phyloP scores from a whole-genome alignment of 92 coral and sea anemone genomes.

The Meandrina meandrites region DNA sequence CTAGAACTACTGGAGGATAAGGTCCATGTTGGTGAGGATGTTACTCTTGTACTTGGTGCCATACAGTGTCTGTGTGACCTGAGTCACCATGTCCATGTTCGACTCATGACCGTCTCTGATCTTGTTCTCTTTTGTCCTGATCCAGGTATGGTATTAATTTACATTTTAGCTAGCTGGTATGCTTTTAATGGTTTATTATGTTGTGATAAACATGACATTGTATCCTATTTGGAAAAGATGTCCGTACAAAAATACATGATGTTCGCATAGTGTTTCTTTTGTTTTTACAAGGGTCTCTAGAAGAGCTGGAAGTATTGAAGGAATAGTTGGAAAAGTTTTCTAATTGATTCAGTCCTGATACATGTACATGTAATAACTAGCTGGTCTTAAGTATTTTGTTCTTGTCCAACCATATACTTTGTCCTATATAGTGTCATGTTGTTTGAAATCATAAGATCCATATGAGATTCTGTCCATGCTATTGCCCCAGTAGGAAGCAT shows the following conservation, averaged over 20 bases:
- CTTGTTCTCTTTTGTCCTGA: constrained; percentile 83
- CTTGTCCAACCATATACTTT: not conserved
- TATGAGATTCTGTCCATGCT: not conserved
- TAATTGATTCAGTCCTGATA: not conserved
- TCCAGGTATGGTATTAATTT: constrained; percentile 60
- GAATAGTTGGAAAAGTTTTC: not conserved
- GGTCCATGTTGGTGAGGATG: constrained; percentile 35
- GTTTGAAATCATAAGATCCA: not conserved
- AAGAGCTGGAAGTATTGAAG: not conserved
- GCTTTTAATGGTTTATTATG: not conserved
- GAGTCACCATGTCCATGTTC: constrained; percentile 65
- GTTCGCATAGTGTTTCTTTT: not conserved
- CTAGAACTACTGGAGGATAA: constrained; percentile 74
- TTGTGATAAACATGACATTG: not conserved
- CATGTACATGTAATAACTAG: not conserved
- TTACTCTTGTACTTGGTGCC: constrained; percentile 66
- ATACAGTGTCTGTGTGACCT: constrained; percentile 79
- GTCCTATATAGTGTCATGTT: not conserved
- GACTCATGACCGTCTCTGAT: constrained; percentile 84
- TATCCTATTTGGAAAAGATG: not conserved
- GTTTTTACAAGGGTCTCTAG: not conserved
- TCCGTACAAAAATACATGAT: not conserved
- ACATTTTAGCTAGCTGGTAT: not conserved
- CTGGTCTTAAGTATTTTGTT: not conserved
- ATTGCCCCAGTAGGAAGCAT: not conserved